A percentile compares a stretch with the other conserved stretches of the same genome.
phyloP scores from a whole-genome alignment of 2,888 invertebrate genomes.

The Nephrotoma guestfalica region DNA sequence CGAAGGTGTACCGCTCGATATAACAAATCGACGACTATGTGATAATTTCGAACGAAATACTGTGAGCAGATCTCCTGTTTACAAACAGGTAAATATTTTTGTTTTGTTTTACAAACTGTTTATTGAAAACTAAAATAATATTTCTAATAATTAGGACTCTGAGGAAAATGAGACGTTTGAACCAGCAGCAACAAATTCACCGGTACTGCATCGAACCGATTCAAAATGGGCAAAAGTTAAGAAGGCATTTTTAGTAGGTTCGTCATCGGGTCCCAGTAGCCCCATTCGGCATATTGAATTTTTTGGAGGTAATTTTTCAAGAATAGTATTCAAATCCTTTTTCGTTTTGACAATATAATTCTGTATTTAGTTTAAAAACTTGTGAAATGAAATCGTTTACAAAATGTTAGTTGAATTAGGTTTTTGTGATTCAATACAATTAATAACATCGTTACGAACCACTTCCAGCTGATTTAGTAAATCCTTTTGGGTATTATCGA shows the following conservation, averaged over 20 bases:
- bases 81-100: background rate
- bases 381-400: background rate
- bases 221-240: slow-evolving; percentile 65
- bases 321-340: background rate
- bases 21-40: slow-evolving; percentile 13
- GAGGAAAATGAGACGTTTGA: slow-evolving; percentile 29
- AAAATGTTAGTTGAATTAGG: background rate
- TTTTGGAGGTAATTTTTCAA: slow-evolving; percentile 33
- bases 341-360: background rate
- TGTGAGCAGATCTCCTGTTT: background rate
- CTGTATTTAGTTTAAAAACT: background rate
- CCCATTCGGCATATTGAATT: slow-evolving; percentile 50
- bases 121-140: background rate
- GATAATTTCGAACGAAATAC: background rate
- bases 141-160: slow-evolving; percentile 18
- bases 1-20: slow-evolving; percentile 27
- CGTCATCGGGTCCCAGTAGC: slow-evolving; percentile 43
- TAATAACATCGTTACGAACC: background rate
- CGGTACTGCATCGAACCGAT: slow-evolving; percentile 25
- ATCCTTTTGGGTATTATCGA: background rate
- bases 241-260: slow-evolving; percentile 46
- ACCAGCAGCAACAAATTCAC: background rate
- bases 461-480: background rate
- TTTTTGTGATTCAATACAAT: background rate
- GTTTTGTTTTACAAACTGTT: background rate